phyloP scores from a whole-genome alignment of 2,797 vertebrate genomes.

The Arnoldichthys spilopterus region DNA sequence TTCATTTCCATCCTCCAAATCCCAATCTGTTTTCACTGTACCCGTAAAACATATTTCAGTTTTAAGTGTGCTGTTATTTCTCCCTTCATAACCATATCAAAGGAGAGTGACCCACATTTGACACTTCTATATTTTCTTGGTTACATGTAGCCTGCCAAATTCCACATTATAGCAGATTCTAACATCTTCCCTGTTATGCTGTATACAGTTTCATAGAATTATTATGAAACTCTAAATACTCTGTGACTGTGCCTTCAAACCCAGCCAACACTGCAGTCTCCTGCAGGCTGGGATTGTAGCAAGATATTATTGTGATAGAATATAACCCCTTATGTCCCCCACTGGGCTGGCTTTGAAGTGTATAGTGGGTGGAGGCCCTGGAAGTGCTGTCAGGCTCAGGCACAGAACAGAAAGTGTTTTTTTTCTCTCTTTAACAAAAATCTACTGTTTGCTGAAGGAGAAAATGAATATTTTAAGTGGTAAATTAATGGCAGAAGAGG shows the following conservation, averaged over 20 bases:
- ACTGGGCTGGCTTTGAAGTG: constrained; percentile 45
- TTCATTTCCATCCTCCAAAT: constrained; percentile 71
- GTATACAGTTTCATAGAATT: constrained; percentile 14
- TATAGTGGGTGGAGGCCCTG: constrained; percentile 30
- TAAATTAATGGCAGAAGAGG: constrained; percentile 1
- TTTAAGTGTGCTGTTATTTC: constrained; percentile 65
- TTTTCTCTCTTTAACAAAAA: constrained; percentile 15
- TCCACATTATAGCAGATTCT: background rate
- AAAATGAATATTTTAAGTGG: constrained; percentile 46
- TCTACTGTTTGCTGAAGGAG: constrained; percentile 20
- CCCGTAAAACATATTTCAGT: constrained; percentile 70
- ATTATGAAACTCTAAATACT: constrained; percentile 3
- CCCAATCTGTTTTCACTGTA: constrained; percentile 77
- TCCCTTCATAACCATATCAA: constrained; percentile 70
- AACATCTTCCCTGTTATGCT: background rate
- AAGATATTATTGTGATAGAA: constrained; percentile 46
- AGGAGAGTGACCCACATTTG: constrained; percentile 48
- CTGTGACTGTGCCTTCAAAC: background rate
- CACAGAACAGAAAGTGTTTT: constrained; percentile 40
- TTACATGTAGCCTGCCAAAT: constrained; percentile 18
- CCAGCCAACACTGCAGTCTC: background rate
- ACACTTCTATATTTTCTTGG: constrained; percentile 20
- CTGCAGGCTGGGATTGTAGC: constrained; percentile 15
- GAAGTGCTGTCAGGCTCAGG: constrained; percentile 20
- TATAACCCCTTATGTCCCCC: constrained; percentile 27